These are phyloP conservation scores for Leuctra nigra DNA, from an alignment of 2,888 invertebrate genomes.

Conservation along the genomic window DNA sequence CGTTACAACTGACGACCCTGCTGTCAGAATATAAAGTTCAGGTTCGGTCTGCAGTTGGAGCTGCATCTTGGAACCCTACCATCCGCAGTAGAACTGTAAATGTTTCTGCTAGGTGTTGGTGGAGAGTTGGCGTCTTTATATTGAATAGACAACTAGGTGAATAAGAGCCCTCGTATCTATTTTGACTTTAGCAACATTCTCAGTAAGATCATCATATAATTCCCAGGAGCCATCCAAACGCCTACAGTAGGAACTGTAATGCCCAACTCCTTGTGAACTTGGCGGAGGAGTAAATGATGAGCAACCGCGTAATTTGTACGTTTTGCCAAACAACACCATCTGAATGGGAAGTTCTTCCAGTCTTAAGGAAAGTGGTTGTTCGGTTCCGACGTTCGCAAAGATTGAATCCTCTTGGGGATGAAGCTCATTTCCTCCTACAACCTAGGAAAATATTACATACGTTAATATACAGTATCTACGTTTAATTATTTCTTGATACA, in stretches of 20 bases:
- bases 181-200: neutral
- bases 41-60: no score
- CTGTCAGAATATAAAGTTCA: no score
- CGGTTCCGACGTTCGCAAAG: neutral
- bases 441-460: no score
- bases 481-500: no score
- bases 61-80: no score
- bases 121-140: no score
- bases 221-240: neutral
- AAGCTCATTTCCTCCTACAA: neutral
- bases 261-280: neutral
- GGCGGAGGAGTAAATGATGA: neutral
- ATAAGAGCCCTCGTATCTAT: neutral
- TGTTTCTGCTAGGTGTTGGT: no score
- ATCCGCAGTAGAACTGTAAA: no score
- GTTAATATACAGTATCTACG: no score
- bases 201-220: neutral
- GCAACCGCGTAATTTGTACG: neutral
- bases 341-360: neutral
- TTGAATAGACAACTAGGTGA: neutral
- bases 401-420: neutral
- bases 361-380: neutral
- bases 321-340: neutral
- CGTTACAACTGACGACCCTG: no score
- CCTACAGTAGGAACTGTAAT: neutral